Base-by-base conservation (phyloP, 2,797 vertebrate genomes). In the Sebastes jordani region DNA sequence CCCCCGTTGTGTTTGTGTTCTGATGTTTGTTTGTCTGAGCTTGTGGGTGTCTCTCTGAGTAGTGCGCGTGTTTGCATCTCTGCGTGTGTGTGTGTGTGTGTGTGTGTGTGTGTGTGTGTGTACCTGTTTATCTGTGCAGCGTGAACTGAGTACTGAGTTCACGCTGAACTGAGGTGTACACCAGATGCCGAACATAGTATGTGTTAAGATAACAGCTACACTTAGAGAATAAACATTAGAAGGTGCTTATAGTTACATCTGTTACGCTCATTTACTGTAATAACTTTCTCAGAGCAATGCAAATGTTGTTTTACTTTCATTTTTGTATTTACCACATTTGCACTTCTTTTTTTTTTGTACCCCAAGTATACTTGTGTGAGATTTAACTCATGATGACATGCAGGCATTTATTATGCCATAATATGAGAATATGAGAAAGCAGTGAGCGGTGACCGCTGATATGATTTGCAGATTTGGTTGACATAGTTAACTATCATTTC, bases 11-110 rank as follows among this genome's bases (percentile, higher is more conserved):
- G 80, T 86, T 80, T 86, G 65, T 32, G 59, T 86, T 76, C 72
- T 83, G 58, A 64, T 74, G 82, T 88, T 85, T 90, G 86, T 87
- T 92, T 85, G 88, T 90, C 80, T 76, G 66, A 2, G 36, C 65
- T 69, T 75, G 76, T 58, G 69, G 78, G 54, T 76, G 74, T 86
- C 29, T 71, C 56, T 72, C 8, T 60, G 46, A 74, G 76, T 62
- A 13, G 55, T 25, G 25, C 34, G 66, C 52, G 64, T 52, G 64
- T 66, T 29, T 32, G 27, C 38, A 42, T 62, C 10, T 65, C 49
- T 46, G 10, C 29, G 32, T 13, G 2, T 54, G 10, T 63, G 25
- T 62, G 8, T 70, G 34, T 46, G 42, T n/a, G 52, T 36, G 34
- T n/a, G 38, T 30, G n/a, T 18, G 1, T 60, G 54, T 36, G 25